A percentile compares a stretch with the other conserved stretches of the same genome.
Evolutionary conservation across 2,113 vertebrate genomes (phyloP).

Genomic region (Salvator merianae): DNA sequence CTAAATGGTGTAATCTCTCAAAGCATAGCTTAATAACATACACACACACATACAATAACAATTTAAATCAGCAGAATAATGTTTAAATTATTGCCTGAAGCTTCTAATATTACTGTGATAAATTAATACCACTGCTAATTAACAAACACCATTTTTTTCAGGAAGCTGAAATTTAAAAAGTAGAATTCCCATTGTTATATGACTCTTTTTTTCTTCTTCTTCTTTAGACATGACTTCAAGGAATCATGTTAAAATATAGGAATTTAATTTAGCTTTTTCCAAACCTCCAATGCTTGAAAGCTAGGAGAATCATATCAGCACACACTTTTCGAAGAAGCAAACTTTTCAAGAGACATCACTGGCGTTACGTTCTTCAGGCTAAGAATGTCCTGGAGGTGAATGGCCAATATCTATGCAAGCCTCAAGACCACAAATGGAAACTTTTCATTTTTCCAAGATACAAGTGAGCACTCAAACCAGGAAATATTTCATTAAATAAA

Average conservation of each 20-base stretch:
- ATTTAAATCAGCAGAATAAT: too few species aligned
- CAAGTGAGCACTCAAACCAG: neutral
- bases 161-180: neutral
- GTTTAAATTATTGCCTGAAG: neutral
- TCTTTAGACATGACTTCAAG: neutral
- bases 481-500: neutral
- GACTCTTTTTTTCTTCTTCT: neutral
- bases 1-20: constrained; percentile 18
- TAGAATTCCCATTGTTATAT: constrained; percentile 27
- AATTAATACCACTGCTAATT: constrained; percentile 33
- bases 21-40: accelerated
- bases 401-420: neutral
- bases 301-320: neutral
- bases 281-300: neutral
- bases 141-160: neutral
- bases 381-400: neutral
- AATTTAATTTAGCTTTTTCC: neutral
- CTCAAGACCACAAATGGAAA: neutral
- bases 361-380: neutral
- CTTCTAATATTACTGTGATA: accelerated
- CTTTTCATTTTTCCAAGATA: neutral
- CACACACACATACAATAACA: neutral
- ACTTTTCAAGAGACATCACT: neutral
- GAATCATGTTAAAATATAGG: neutral
- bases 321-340: neutral